Conservation (phyloP, 2,113 vertebrate species). For the Archocentrus centrarchus region DNA sequence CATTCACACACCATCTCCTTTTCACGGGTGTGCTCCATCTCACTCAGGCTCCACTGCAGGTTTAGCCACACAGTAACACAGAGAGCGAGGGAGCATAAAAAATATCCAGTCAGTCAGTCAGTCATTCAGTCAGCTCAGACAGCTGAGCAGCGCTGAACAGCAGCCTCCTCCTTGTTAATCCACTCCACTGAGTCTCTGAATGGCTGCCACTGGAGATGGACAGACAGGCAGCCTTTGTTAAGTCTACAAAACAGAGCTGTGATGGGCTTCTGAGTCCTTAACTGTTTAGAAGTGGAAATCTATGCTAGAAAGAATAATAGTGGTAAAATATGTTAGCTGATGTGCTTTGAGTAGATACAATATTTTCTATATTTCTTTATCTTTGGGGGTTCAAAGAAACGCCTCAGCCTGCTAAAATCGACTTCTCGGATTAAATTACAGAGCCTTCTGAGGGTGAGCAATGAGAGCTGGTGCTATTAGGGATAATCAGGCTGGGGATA, state of each 20-base stretch:
- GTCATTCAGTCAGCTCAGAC: constrained; percentile 32
- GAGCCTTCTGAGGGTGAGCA: constrained; percentile 17
- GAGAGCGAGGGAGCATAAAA: constrained; percentile 21
- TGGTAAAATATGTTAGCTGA: background rate
- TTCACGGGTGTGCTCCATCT: background rate
- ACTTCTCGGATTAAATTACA: constrained; percentile 44
- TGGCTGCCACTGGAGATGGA: constrained; percentile 51
- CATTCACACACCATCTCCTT: background rate
- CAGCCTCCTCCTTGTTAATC: constrained; percentile 53
- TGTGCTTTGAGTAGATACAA: background rate
- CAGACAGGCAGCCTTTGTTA: constrained; percentile 60
- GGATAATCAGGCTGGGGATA: constrained; percentile 38
- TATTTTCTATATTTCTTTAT: background rate
- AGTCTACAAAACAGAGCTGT: constrained; percentile 8
- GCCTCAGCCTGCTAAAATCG: constrained; percentile 25
- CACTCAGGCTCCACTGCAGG: constrained; percentile 7
- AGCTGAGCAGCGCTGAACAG: constrained; percentile 39
- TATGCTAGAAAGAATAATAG: background rate
- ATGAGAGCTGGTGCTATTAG: constrained; percentile 39
- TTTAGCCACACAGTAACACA: constrained; percentile 15
- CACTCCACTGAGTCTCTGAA: constrained; percentile 61
- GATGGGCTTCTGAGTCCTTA: background rate
- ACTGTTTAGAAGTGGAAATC: background rate
- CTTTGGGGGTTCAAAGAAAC: background rate
- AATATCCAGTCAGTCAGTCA: constrained; percentile 45